A percentile compares a stretch with the other conserved stretches of the same genome.
These are phyloP conservation scores for Eupeodes luniger DNA, from an alignment of 2,888 invertebrate species.

Conservation along the genomic window DNA sequence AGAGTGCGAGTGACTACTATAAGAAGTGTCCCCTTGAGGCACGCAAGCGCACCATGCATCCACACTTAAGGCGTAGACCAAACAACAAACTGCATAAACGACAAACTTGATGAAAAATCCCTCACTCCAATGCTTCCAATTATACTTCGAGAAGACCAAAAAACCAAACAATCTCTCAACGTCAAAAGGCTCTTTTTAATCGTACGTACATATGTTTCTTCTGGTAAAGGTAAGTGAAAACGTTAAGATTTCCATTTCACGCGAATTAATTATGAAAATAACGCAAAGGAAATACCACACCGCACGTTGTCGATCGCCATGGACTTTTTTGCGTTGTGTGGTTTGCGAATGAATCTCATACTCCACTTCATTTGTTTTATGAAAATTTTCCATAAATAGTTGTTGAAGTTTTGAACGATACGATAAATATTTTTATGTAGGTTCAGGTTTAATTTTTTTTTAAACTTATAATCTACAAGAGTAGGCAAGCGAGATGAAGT, in stretches of 20 bases:
- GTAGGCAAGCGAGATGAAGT: slow-evolving; percentile 41
- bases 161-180: not conserved
- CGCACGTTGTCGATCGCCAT: not conserved
- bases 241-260: slow-evolving; percentile 47
- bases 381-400: slow-evolving; percentile 62
- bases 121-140: slow-evolving; percentile 35
- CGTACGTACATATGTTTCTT: not conserved
- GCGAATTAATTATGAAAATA: slow-evolving; percentile 34
- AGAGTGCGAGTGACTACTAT: slow-evolving; percentile 33
- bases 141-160: not conserved
- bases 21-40: slow-evolving; percentile 38
- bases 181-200: not conserved
- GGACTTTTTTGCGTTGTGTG: not conserved
- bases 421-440: not conserved
- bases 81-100: slow-evolving; percentile 18
- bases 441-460: not conserved
- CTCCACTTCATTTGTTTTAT: slow-evolving; percentile 55
- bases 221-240: slow-evolving; percentile 50
- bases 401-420: slow-evolving; percentile 27
- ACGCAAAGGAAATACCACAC: slow-evolving; percentile 16
- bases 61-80: slow-evolving; percentile 21
- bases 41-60: slow-evolving; percentile 2
- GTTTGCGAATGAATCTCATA: slow-evolving; percentile 6
- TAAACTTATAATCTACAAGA: not conserved
- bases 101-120: slow-evolving; percentile 36